Evolutionary conservation across 2,113 vertebrate species (phyloP).

Genomic region (Gymnarchus niloticus): DNA sequence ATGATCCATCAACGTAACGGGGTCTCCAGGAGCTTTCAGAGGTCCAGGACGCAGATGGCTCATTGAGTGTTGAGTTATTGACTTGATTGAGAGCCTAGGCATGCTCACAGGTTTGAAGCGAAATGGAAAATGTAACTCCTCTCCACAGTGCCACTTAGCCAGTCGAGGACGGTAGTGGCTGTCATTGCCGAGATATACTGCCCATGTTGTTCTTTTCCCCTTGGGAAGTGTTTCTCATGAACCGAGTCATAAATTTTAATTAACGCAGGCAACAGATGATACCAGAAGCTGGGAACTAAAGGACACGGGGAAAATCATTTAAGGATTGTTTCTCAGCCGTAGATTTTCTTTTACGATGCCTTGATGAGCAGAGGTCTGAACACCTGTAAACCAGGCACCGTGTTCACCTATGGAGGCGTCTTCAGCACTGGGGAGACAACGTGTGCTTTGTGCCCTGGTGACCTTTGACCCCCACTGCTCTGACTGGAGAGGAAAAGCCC

Average conservation of each 20-base stretch:
- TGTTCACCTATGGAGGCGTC: background rate
- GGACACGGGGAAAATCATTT: background rate
- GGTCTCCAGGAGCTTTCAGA: conserved; percentile 32
- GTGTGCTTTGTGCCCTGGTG: background rate
- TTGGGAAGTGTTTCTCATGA: background rate
- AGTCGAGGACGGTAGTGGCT: background rate
- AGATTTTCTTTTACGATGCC: background rate
- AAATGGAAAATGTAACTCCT: conserved; percentile 1
- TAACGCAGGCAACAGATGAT: conserved; percentile 1
- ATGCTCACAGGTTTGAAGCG: background rate
- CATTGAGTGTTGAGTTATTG: conserved; percentile 12
- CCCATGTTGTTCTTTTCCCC: background rate
- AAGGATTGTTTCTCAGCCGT: background rate
- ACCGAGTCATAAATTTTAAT: conserved; percentile 14
- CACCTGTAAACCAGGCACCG: background rate
- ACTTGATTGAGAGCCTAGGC: background rate
- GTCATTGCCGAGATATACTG: conserved; percentile 3
- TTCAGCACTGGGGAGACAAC: background rate
- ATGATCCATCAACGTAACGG: conserved; percentile 48
- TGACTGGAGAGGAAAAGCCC: conserved; percentile 52
- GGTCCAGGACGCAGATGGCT: conserved; percentile 15
- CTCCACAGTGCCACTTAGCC: background rate
- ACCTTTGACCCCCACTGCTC: conserved; percentile 50
- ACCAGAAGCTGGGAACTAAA: background rate
- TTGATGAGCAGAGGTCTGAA: background rate